Conservation (phyloP, 2,113 vertebrate genomes). For the Caloenas nicobarica region DNA sequence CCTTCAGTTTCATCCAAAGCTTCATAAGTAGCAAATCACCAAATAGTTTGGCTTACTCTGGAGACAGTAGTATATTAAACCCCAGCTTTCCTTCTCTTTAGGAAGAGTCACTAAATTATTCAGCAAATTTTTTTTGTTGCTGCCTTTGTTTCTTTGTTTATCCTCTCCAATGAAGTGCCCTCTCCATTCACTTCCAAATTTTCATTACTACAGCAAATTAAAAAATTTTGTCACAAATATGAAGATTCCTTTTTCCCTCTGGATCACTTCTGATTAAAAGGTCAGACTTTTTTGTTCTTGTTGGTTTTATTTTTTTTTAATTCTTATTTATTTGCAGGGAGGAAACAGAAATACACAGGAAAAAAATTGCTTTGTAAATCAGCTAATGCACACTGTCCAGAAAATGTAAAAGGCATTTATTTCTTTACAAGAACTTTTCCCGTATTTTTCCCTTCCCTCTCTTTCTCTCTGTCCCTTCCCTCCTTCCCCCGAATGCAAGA, state of each 20-base stretch:
- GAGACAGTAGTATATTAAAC: not conserved
- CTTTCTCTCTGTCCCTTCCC: not conserved
- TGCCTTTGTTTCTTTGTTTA: not conserved
- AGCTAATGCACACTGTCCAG: not conserved
- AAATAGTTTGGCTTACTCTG: not conserved
- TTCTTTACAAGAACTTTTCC: not conserved
- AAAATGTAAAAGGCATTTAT: rapidly evolving
- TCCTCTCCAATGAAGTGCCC: not conserved
- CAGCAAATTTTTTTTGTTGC: not conserved
- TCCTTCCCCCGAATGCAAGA: not conserved
- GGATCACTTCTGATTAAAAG: not conserved
- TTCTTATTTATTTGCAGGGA: not conserved
- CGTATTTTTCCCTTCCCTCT: not conserved
- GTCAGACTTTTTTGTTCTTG: not conserved
- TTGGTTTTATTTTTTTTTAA: not conserved
- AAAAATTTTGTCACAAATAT: not conserved
- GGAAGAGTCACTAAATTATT: not conserved
- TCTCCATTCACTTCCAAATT: not conserved
- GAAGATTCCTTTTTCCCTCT: not conserved
- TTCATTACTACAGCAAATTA: not conserved
- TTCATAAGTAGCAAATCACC: not conserved
- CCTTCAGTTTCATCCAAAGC: not conserved
- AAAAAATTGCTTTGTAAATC: not conserved
- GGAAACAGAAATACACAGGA: not conserved
- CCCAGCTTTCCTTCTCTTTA: not conserved